Conservation (phyloP, 2,797 vertebrate genomes). For the Nyctibius grandis region DNA sequence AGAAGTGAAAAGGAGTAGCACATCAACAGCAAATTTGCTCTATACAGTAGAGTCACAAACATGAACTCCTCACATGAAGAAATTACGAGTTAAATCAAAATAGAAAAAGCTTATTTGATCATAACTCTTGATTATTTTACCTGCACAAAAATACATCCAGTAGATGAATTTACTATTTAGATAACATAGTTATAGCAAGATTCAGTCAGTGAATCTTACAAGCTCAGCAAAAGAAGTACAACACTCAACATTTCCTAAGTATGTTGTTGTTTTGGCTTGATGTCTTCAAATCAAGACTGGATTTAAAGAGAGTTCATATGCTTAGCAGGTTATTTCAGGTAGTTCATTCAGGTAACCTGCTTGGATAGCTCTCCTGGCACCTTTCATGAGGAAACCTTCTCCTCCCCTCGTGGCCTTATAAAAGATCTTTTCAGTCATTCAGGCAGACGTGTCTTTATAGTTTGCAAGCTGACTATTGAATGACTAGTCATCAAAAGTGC, state of each 20-base stretch:
- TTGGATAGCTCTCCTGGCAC: background rate
- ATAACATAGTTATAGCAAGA: background rate
- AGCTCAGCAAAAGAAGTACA: background rate
- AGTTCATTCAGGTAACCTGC: background rate
- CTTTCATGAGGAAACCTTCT: background rate
- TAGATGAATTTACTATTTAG: background rate
- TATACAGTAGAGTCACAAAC: background rate
- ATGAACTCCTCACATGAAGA: background rate
- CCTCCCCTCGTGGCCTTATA: background rate
- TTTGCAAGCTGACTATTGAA: background rate
- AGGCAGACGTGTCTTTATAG: background rate
- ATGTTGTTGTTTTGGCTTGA: background rate
- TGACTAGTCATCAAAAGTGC: background rate
- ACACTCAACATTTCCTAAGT: background rate
- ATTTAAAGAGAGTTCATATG: background rate
- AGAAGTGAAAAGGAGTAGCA: background rate
- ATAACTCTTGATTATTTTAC: background rate
- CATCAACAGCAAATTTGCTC: background rate
- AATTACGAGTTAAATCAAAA: background rate
- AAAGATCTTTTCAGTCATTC: background rate
- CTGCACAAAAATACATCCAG: background rate
- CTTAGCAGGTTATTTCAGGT: background rate
- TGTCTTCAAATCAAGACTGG: background rate
- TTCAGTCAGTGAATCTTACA: background rate
- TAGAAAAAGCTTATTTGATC: background rate